Evolutionary conservation across 1,140 invertebrate species (phyloP).

Genomic region (Dufourea novaeangliae): DNA sequence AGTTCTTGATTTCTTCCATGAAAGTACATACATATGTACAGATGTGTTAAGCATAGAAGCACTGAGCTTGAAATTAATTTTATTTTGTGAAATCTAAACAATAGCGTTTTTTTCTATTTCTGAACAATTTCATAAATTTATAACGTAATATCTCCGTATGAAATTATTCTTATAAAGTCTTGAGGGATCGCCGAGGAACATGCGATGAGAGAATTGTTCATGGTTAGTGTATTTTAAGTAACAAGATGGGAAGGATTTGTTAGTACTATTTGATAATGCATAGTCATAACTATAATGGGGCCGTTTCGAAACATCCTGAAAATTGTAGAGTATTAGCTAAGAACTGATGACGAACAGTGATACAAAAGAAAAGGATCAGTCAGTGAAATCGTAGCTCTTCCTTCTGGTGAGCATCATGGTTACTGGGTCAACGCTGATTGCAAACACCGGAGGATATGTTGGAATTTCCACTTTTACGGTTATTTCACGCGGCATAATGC

Average conservation of each 20-base stretch:
- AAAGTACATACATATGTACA: too few species aligned
- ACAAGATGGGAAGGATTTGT: background rate
- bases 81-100: background rate
- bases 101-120: background rate
- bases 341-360: conserved; percentile 13
- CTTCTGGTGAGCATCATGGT: conserved; percentile 42
- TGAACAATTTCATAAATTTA: background rate
- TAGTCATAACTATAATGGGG: conserved; percentile 8
- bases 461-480: conserved; percentile 44
- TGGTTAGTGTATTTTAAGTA: background rate
- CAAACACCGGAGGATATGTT: conserved; percentile 34
- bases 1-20: background rate
- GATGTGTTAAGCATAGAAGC: too few species aligned
- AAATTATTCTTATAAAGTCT: too few species aligned
- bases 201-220: background rate
- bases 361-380: conserved; percentile 36
- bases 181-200: background rate
- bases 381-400: conserved; percentile 44
- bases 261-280: background rate
- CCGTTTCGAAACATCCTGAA: conserved; percentile 40
- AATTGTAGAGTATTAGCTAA: conserved; percentile 29
- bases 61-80: too few species aligned
- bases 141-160: too few species aligned
- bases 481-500: conserved; percentile 40
- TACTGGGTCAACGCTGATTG: conserved; percentile 55